Evolutionary conservation across 2,888 invertebrate genomes (phyloP), one percentile per base, ranked within the genome.

Genomic region (Eilema caniola): DNA sequence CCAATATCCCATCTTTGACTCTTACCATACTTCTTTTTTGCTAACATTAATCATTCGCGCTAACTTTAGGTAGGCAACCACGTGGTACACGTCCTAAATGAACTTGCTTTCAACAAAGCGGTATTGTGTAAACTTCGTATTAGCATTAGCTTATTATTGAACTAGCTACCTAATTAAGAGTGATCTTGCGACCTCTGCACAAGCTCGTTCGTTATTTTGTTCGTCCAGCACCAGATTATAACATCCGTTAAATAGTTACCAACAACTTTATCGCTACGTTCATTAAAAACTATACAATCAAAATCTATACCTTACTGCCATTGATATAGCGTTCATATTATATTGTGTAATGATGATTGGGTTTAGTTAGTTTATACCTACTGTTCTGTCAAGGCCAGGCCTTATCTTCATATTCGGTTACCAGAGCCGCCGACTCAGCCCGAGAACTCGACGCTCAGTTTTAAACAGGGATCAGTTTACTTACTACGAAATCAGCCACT

Each of bases 401-500:
- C 86, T 91, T 93, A 93, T 93, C 91, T 88, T 76, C 83, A 91
- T 89, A 83, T 93, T 85, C 76, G 86, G 91, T 94, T 93, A 90
- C 93, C 85, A 92, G 87, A 92, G 88, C 83, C 85, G 88, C 90
- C 90, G 92, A 87, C 88, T 86, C 86, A 86, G 85, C 85, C 83
- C 81, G 81, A 85, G 85, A 85, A 85, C 85, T 78, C 81, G 78
- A 80, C 73, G 79, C 85, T 62, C 57, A 78, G 74, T 81, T 76
- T 71, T 41, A 77, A 82, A 82, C 82, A 79, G 72, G 78, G 82
- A 85, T 89, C 85, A 83, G 73, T 82, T 89, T 88, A 85, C 84
- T 86, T 85, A 80, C 87, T 77, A 77, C 70, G 83, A 84, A 85
- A 76, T 57, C 33, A 59, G 61, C 59, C 62, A 56, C 66, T 66